Conservation (phyloP, 2,888 invertebrate genomes). For the Dasysyrphus tricinctus region DNA sequence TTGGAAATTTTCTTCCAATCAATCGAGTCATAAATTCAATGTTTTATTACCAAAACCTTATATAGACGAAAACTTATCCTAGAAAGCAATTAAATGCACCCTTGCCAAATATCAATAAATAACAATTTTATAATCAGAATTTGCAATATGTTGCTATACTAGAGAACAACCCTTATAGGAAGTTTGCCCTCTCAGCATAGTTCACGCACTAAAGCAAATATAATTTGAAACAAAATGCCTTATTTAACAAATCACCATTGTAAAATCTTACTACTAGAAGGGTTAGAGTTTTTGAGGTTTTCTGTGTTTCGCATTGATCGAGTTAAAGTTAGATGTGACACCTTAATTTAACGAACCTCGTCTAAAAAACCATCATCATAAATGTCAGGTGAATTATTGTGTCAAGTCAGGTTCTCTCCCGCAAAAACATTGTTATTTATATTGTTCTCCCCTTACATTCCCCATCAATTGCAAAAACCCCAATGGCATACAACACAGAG, state of each 20-base stretch:
- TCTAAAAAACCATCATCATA: slow-evolving; percentile 56
- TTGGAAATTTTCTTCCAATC: slow-evolving; percentile 48
- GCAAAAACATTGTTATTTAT: slow-evolving; percentile 23
- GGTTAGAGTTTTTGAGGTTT: slow-evolving; percentile 21
- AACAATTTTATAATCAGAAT: slow-evolving; percentile 61
- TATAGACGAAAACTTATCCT: not conserved
- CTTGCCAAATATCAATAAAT: slow-evolving; percentile 60
- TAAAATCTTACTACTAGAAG: not conserved
- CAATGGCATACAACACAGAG: slow-evolving; percentile 7
- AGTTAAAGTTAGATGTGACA: slow-evolving; percentile 46
- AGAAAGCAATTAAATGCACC: slow-evolving; percentile 62
- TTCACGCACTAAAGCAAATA: slow-evolving; percentile 1
- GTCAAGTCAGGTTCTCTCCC: slow-evolving; percentile 8
- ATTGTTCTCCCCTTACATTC: slow-evolving; percentile 3
- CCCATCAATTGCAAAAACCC: slow-evolving; percentile 16
- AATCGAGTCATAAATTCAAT: slow-evolving; percentile 59
- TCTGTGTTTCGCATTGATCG: not conserved
- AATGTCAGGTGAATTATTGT: slow-evolving; percentile 70
- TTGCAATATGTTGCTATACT: slow-evolving; percentile 61
- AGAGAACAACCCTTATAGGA: slow-evolving; percentile 29
- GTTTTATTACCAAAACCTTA: slow-evolving; percentile 24
- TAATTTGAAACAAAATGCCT: not conserved
- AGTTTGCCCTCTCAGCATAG: not conserved
- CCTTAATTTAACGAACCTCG: slow-evolving; percentile 17
- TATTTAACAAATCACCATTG: slow-evolving; percentile 12